A percentile compares a stretch with the other conserved stretches of the same genome.
Conservation (phyloP, 2,797 vertebrate species). For the Heteromormyrus szaboi region DNA sequence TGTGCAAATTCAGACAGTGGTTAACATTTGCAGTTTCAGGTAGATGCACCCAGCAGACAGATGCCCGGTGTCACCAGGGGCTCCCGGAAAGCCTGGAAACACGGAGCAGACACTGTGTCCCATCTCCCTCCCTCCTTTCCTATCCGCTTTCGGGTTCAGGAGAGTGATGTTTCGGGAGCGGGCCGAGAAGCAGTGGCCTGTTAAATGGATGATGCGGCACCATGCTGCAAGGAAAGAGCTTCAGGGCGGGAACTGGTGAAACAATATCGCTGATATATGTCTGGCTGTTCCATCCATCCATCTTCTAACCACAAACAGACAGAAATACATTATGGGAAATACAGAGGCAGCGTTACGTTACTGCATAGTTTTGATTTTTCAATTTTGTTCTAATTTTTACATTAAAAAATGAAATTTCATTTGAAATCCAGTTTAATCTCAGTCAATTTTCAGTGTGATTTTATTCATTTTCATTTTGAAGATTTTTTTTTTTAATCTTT, state of each 20-base stretch:
- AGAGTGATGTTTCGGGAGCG: too few species aligned
- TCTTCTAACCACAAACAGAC: background rate
- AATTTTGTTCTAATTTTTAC: background rate
- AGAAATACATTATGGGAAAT: background rate
- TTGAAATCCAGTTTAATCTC: background rate
- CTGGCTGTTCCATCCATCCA: background rate
- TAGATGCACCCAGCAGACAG: slow-evolving; percentile 31
- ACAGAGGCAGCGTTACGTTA: background rate
- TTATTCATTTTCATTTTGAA: background rate
- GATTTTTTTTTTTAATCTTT: background rate
- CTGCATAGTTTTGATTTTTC: background rate
- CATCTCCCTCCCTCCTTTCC: background rate
- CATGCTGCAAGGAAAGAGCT: background rate
- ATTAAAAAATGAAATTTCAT: background rate
- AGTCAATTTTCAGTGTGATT: background rate
- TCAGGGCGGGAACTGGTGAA: background rate
- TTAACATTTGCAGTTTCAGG: slow-evolving; percentile 51
- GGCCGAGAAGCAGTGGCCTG: background rate
- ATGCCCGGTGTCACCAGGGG: slow-evolving; percentile 22
- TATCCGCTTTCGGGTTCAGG: background rate
- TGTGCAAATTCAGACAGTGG: slow-evolving; percentile 29
- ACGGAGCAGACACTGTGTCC: slow-evolving; percentile 14
- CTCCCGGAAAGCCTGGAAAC: slow-evolving; percentile 1
- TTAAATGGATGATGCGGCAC: background rate
- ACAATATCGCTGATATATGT: background rate